A percentile compares a stretch with the other conserved stretches of the same genome.
These are phyloP conservation scores for Rhynchopsitta pachyrhyncha DNA, from an alignment of 2,113 vertebrate species.

Conservation along the genomic window DNA sequence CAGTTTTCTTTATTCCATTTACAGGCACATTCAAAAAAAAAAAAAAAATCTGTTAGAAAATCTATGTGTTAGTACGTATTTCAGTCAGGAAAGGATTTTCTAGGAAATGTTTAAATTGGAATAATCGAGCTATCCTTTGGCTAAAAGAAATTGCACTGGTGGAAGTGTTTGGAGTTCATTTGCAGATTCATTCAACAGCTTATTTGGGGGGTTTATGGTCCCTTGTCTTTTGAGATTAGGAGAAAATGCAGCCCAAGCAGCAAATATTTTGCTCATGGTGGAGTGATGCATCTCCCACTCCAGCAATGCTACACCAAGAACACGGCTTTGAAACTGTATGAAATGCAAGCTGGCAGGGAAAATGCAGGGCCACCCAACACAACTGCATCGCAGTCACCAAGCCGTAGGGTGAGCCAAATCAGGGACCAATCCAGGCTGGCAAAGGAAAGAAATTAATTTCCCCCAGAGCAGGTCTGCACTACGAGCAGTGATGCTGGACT, in stretches of 20 bases:
- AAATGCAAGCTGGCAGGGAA: not conserved
- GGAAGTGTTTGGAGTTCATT: not conserved
- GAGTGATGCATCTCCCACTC: not conserved
- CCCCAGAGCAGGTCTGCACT: not conserved
- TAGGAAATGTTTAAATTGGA: not conserved
- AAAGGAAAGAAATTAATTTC: not conserved
- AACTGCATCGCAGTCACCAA: not conserved
- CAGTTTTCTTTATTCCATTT: not conserved
- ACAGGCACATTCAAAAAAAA: not conserved
- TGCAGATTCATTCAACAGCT: not conserved
- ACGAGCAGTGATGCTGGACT: not conserved
- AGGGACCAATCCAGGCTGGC: fast-evolving
- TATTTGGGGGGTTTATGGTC: not conserved
- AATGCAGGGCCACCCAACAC: not conserved
- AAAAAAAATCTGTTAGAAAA: not conserved
- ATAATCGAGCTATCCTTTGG: not conserved
- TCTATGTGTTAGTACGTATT: not conserved
- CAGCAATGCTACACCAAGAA: not conserved
- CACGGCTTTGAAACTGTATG: fast-evolving
- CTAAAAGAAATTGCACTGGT: not conserved
- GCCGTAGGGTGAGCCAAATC: fast-evolving
- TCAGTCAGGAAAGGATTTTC: not conserved
- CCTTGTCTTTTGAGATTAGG: not conserved
- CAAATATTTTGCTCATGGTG: not conserved
- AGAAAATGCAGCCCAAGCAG: not conserved